Base-by-base conservation (phyloP, 2,888 invertebrate species). In the Tinea pellionella region DNA sequence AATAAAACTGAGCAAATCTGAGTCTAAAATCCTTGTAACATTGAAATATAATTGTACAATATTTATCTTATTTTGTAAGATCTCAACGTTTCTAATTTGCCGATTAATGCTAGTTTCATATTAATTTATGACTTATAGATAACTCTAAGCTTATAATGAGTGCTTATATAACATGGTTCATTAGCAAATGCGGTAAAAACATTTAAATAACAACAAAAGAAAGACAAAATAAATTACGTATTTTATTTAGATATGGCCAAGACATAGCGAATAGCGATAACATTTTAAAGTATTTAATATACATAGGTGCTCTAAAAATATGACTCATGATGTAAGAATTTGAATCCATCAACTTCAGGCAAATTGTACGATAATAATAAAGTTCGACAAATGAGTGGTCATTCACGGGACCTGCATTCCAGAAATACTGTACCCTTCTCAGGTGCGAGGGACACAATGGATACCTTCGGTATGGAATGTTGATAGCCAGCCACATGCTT, bases 341-440 rank as follows among this genome's bases (percentile, higher is more conserved):
- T 6, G 4, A 15, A 57, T 15, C 32, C 30, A 32, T 57, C 57
- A 57, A 57, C 2, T 15, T 30, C 32, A 32, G 15, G 30, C n/a
- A 57, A 57, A 57, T 57, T 57, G 57, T 32, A 30, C 32, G 57
- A 15, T 57, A n/a, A n/a, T n/a, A n/a, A n/a, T n/a, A 57, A 57
- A n/a, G 32, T 24, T 53, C 53, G 53, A 53, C 53, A 53, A 57
- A 57, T 32, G 57, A 32, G 15, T 30, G 30, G 57, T 12, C 19
- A 9, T 32, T n/a, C 19, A 11, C 57, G 7, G 32, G 55, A 12
- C 32, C 57, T 57, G 57, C 57, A 57, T 57, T 32, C 57, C 57
- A 55, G 6, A 18, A 55, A 55, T 55, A 19, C 29, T 55, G 7
- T 29, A 55, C 24, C 19, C 16, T 1, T 29, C 55, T 16, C 15